phyloP scores from a whole-genome alignment of 2,113 vertebrate genomes.

The Perca flavescens region DNA sequence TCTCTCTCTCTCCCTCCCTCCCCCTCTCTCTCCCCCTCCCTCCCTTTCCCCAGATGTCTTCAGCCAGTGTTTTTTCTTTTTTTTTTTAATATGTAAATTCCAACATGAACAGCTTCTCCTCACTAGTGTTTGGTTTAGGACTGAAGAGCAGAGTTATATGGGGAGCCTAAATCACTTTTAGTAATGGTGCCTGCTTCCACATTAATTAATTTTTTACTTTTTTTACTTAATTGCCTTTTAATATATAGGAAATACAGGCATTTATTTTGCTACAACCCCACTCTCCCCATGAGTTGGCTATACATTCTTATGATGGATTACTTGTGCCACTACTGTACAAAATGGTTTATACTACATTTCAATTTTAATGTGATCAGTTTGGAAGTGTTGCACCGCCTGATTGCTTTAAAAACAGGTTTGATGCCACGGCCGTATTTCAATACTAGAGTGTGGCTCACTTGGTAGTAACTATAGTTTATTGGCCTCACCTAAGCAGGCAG shows the following conservation, averaged over 20 bases:
- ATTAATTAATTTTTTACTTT: constrained; percentile 40
- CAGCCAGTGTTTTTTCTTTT: constrained; percentile 9
- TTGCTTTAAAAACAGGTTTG: constrained; percentile 62
- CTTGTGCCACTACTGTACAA: constrained; percentile 28
- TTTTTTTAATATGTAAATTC: constrained; percentile 64
- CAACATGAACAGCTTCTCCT: constrained; percentile 52
- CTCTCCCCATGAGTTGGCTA: constrained; percentile 33
- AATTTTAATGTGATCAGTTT: constrained; percentile 64
- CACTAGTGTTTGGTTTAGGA: constrained; percentile 47
- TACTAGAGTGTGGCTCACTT: constrained; percentile 20
- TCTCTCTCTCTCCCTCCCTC: background rate
- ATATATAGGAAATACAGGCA: constrained; percentile 13
- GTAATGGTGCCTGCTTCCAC: constrained; percentile 41
- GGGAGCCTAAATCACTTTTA: constrained; percentile 42
- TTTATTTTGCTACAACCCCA: constrained; percentile 4
- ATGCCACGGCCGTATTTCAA: constrained; percentile 51
- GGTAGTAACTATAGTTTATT: constrained; percentile 64
- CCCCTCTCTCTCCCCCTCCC: background rate
- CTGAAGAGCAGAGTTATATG: background rate
- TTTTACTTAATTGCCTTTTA: constrained; percentile 44
- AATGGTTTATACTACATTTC: constrained; percentile 59
- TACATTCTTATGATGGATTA: constrained; percentile 41
- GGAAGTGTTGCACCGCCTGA: constrained; percentile 54
- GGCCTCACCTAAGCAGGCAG: constrained; percentile 18
- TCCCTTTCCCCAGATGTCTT: constrained; percentile 48